phyloP scores from a whole-genome alignment of 2,888 invertebrate species.

The Pseudoips prasinana region DNA sequence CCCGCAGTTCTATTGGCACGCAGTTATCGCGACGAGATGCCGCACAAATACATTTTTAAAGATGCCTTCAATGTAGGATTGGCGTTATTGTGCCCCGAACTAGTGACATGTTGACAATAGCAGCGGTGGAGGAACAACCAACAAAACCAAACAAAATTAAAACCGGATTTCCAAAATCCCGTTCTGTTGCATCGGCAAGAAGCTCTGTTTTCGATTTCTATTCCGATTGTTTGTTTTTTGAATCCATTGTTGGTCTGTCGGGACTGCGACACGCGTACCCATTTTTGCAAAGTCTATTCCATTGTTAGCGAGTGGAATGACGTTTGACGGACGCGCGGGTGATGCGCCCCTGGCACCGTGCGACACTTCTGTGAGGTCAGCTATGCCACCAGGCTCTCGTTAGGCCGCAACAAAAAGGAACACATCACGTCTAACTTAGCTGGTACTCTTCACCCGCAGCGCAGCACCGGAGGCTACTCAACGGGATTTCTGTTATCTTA shows the following conservation, averaged over 20 bases:
- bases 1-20: too few relatives aligned
- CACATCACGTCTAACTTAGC: conserved; percentile 34
- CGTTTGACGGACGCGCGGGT: conserved; percentile 69
- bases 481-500: conserved; percentile 79
- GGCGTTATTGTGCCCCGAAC: conserved; percentile 38
- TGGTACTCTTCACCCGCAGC: conserved; percentile 39
- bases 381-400: conserved; percentile 31
- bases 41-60: conserved; percentile 12
- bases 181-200: conserved; percentile 73
- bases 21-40: too few relatives aligned
- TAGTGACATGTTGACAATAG: conserved; percentile 54
- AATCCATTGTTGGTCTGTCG: conserved; percentile 68
- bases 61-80: conserved; percentile 34
- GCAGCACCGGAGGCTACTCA: conserved; percentile 67
- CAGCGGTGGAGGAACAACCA: conserved; percentile 49
- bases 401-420: conserved; percentile 45
- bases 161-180: conserved; percentile 82
- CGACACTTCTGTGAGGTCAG: conserved; percentile 44
- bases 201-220: conserved; percentile 80
- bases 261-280: conserved; percentile 71
- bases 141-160: conserved; percentile 62
- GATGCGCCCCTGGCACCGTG: conserved; percentile 38
- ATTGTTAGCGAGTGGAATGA: conserved; percentile 69
- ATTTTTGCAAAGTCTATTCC: conserved; percentile 77
- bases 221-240: conserved; percentile 78